Base-by-base conservation (phyloP, 2,888 invertebrate genomes). In the Luperina testacea region DNA sequence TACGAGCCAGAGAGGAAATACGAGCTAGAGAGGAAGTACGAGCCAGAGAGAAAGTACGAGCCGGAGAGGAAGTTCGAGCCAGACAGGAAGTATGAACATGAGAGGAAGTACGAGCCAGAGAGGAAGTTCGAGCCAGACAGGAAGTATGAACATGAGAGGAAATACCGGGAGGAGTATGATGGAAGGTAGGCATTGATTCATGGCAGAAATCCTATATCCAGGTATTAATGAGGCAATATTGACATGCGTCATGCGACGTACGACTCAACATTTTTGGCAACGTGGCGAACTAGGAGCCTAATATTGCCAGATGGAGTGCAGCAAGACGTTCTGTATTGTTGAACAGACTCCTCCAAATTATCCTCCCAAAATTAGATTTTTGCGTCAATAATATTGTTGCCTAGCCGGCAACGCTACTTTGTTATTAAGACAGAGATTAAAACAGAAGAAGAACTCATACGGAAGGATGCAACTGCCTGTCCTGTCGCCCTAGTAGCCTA, bases 141-240 rank as follows among this genome's bases (percentile, higher is more conserved):
- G 2, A 57, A 57, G 24, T 57, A 57, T 38, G 71, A 59, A 15
- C n/a, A 91, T 9, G 95, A 94, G 75, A 92, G 93, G 45, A 94
- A 93, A 24, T 81, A 83, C 57, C 92, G 92, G 65, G 93, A 94
- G 51, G 92, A 93, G 42, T 92, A 92, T 72, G 92, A 94, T 78
- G 91, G 92, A 81, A 92, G 95, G 94, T 95, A 77, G 45, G 67
- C 42, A 38, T 42, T 65, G 7, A 42, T 24, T 42, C 4, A n/a
- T n/a, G 8, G 15, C 38, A 24, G 15, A 42, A 42, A 65, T 42
- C 8, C 38, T 42, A 17, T n/a, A n/a, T n/a, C n/a, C 5, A 42
- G n/a, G 9, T 42, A 67, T 65, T 38, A 24, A 15, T 38, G 24
- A 38, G 38, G 7, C 13, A 65, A 42, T 17, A 42, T 42, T 67